Percentiles rank a stretch among this genome's conserved stretches.
Conservation (phyloP, 2,888 invertebrate species). For the Gnatocerus cornutus region DNA sequence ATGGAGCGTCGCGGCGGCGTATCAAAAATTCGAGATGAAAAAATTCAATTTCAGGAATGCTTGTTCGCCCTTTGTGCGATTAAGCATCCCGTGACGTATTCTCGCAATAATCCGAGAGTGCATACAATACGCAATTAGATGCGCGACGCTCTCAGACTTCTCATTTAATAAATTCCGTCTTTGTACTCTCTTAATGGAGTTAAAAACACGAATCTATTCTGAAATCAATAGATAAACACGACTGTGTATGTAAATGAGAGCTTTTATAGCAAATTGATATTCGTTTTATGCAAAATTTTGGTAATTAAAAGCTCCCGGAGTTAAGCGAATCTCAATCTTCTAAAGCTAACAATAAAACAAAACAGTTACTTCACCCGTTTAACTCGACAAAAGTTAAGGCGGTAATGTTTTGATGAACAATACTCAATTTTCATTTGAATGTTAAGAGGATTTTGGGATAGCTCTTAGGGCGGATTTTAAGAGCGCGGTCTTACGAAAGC, state of each 20-base stretch:
- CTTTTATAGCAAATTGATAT: slow-evolving; percentile 44
- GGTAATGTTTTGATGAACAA: slow-evolving; percentile 24
- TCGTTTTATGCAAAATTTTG: slow-evolving; percentile 45
- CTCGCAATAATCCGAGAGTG: not conserved
- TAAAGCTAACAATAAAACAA: slow-evolving; percentile 39
- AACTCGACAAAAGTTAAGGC: slow-evolving; percentile 27
- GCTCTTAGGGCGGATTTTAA: not conserved
- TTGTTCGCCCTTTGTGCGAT: not conserved
- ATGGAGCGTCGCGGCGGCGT: slow-evolving; percentile 7
- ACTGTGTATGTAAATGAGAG: slow-evolving; percentile 37
- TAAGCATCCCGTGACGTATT: not conserved
- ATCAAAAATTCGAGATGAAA: slow-evolving; percentile 4
- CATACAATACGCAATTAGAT: slow-evolving; percentile 15
- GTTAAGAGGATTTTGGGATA: slow-evolving; percentile 15
- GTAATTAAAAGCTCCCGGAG: slow-evolving; percentile 33
- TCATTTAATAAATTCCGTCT: slow-evolving; percentile 26
- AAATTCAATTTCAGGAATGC: not conserved
- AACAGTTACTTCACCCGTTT: slow-evolving; percentile 29
- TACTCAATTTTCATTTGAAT: slow-evolving; percentile 9
- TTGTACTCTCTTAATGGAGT: slow-evolving; percentile 25
- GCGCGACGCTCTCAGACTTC: not conserved
- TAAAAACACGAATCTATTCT: slow-evolving; percentile 37
- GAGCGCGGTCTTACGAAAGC: not conserved
- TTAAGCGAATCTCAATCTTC: slow-evolving; percentile 28
- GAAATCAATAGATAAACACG: slow-evolving; percentile 35